Base-by-base conservation (phyloP, 2,888 invertebrate species). In the Scaptodrosophila latifasciaeformis region DNA sequence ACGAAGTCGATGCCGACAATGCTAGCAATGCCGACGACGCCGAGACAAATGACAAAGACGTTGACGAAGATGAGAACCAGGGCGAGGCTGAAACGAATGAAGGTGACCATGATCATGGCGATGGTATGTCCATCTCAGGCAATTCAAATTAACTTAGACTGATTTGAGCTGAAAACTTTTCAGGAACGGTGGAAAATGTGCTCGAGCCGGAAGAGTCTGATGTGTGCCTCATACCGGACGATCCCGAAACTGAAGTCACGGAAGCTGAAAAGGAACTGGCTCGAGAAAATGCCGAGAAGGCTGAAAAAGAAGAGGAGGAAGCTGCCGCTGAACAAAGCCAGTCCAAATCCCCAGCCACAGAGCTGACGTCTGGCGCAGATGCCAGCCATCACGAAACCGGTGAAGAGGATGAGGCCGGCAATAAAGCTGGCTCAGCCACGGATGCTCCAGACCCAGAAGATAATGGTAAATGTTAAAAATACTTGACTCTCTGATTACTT, bases 171-270 rank as follows among this genome's bases (percentile, higher is more conserved):
- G 12, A 30, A 44, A 24, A 5, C 24, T 2, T 43, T 10, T 17
- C 48, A 56, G 88, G 87, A 57, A 81, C 87, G n/a, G 86, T 84
- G 0, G 89, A 89, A 17, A 88, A 89, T 67, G 89, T 84, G 0
- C 79, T 86, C 54, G 83, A 84, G 56, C 83, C 84, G 0, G 91
- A 91, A 10, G 91, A 90, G 42, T 91, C 92, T 67, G 91, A 91
- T 72, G 87, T 92, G 5, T 92, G 91, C 56, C 88, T 92, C 3
- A 88, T 92, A 59, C 92, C 92, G 0, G 92, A 92, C 72, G 91
- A 90, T 0, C 90, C 91, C 54, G 87, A 91, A 56, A 83, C 77
- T 0, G 90, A 90, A 75, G 90, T 91, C 59, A 90, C 91, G 0
- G 91, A 91, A 67, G 91, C 90, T 0, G 92, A 92, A 70, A 91